Conservation (phyloP, 2,113 vertebrate genomes). For the Psammodynastes pulverulentus region DNA sequence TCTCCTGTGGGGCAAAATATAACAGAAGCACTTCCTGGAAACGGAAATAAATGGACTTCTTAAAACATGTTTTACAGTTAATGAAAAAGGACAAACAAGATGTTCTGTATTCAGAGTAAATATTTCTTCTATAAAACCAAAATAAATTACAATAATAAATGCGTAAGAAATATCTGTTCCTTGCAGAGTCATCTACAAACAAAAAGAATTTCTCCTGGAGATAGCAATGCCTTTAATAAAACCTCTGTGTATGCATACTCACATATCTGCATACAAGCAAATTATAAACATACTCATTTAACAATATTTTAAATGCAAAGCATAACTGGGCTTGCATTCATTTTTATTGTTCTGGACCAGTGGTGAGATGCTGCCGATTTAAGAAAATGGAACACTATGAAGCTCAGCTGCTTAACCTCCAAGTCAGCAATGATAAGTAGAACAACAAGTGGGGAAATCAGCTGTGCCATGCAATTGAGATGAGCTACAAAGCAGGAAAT, state of each 20-base stretch:
- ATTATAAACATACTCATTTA: neutral
- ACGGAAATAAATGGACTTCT: neutral
- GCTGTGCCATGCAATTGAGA: no score
- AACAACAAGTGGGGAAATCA: no score
- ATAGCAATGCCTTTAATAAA: neutral
- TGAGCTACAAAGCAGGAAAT: no score
- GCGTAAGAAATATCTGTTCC: neutral
- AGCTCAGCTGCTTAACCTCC: no score
- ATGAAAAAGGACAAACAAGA: neutral
- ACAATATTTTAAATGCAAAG: neutral
- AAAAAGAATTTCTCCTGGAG: neutral
- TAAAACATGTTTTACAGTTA: neutral
- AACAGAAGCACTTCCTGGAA: neutral
- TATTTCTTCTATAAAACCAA: neutral
- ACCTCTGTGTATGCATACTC: neutral
- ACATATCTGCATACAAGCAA: neutral
- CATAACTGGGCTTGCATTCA: neutral
- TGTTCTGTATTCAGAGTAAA: neutral
- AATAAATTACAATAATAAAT: neutral
- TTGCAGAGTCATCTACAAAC: neutral
- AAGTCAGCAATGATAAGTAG: no score
- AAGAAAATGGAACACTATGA: no score
- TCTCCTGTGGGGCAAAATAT: neutral
- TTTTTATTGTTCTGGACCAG: neutral
- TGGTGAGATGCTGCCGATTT: no score